Evolutionary conservation across 2,797 vertebrate species (phyloP), one percentile per base, ranked within the genome.

Genomic region (Parambassis ranga): DNA sequence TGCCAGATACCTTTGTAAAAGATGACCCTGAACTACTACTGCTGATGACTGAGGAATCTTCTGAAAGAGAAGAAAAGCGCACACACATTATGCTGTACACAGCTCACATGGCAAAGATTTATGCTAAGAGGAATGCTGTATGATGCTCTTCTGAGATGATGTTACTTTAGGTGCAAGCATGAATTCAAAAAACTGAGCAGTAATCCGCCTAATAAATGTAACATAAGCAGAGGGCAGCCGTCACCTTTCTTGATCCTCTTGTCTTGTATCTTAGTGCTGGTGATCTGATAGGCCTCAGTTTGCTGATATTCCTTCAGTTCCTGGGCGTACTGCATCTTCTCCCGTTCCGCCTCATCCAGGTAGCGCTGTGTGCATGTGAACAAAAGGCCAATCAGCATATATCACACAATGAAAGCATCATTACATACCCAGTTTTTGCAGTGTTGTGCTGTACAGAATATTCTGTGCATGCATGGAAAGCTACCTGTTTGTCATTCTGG

Each of bases 231-330:
- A 56, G 11, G 6, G 20, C 3, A 10, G 3, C 22, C 11, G 28
- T 82, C 38, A 98, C 97, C 97, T 93, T 96, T 98, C 77, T 98
- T 98, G 20, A 97, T 93, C 77, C 94, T 96, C 51, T 97, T 98
- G 78, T 98, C 97, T 60, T 98, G 96, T 65, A 98, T 95, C 84
- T 98, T 98, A 59, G 96, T 93, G 0, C 89, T 88, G 58, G 96
- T 98, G 91, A 98, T 94, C 83, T 97, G 96, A 82, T 91, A 98
- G 15, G 97, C 96, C 74, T 98, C 97, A 0, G 95, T 98, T 89
- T 98, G 96, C 86, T 98, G 97, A 80, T 98, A 99, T 0, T 97
- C 97, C 46, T 93, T 90, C 52, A 98, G 89, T 47, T 98, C 97
- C 77, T 94, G 94, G 50, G 97, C 95, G 47, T 99, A 99, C 83